Base-by-base conservation (phyloP, 2,113 vertebrate species). In the Lynx canadensis region DNA sequence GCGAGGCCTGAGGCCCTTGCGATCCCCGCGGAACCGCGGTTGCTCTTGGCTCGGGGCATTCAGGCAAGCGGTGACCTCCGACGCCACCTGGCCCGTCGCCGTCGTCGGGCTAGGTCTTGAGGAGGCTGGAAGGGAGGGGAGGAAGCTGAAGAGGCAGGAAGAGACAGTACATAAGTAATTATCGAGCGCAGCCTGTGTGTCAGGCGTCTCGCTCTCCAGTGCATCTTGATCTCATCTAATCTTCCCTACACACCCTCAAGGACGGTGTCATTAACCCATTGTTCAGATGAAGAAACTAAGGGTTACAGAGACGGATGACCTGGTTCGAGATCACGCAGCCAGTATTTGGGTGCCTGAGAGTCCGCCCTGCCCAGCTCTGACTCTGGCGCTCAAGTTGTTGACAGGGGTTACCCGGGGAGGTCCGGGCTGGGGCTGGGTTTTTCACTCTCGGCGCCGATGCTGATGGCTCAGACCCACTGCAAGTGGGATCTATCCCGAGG, bases 1-100 rank as follows among this genome's bases (percentile, higher is more conserved):
- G 6, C 3, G 5, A 50, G 36, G 36, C 6, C 33, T 4, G 23
- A n/a, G 79, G 33, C 16, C 63, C 23, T 0, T 8, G 69, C 14
- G 18, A 81, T 27, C 18, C 10, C 71, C 14, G 19, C 0, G 1
- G 16, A 50, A 15, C 21, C 0, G 27, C 21, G 3, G 38, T 15
- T 41, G 63, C 38, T 5, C 3, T 21, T 1, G 7, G 81, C 41
- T n/a, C 6, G 0, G 60, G 60, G 31, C 65, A 38, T 7, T 0
- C 2, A 65, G 68, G 45, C 29, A 23, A 7, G 63, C 0, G 14
- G 14, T 16, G 36, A 66, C 29, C 81, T 19, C 66, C 33, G 18
- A 13, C 13, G 36, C 2, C 31, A 52, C 63, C 48, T 0, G 7
- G 52, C 60, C n/a, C 79, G 0, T 16, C 12, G 33, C 45, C 4